Base-by-base conservation (phyloP, 2,888 invertebrate genomes). In the Diabrotica balteata region DNA sequence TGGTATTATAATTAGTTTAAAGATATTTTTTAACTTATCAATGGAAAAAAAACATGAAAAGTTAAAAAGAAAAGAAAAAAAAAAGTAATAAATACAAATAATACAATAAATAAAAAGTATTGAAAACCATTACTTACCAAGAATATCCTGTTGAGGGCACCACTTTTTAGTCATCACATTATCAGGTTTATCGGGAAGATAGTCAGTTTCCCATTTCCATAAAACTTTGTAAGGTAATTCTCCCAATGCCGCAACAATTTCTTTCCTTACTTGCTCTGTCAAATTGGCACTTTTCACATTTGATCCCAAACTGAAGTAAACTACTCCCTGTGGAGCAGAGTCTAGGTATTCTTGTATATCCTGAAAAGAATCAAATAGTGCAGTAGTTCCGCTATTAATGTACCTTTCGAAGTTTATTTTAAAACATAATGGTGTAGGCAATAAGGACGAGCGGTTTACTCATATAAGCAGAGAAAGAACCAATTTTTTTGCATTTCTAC, bases 111-210 rank as follows among this genome's bases (percentile, higher is more conserved):
- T 10, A n/a, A 55, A 43, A 22, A 17, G 42, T 46, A n/a, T 32
- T 45, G 17, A 57, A 8, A 7, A n/a, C n/a, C 17, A 50, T 8
- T 59, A 59, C 50, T n/a, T 79, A 84, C 85, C 83, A 63, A 86
- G 75, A 67, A 86, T 74, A 70, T 84, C 85, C 68, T 84, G 82
- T 75, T 86, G 86, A 0, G 86, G 85, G 22, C 85, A 76, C 86
- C 86, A 87, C 71, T 84, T 84, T 46, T 74, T 76, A 8, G 82
- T 78, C 67, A 82, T 79, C 3, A 87, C 80, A 73, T 84, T 84
- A 45, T 77, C 65, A 7, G 84, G 81, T 73, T 81, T 76, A 49
- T 78, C 78, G 10, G 71, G 71, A 32, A 69, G 65, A 53, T 78
- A 66, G 47, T 80, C 81, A 0, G 77, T 75, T 73, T 85, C 85